phyloP scores from a whole-genome alignment of 2,888 invertebrate species.

The Metalampra italica region DNA sequence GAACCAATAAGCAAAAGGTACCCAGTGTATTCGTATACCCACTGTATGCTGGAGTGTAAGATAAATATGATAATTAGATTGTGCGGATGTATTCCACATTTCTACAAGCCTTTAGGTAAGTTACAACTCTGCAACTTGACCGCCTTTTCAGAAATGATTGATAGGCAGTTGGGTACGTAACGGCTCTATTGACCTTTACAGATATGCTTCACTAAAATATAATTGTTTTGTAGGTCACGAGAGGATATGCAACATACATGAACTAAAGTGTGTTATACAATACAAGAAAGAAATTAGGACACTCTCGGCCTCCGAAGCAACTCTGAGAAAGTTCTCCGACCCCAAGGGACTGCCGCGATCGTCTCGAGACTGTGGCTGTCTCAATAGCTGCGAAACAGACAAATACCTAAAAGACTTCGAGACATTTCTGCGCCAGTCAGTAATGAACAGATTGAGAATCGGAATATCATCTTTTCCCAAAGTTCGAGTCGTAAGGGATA shows the following conservation, averaged over 20 bases:
- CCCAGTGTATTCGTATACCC: slow-evolving; percentile 83
- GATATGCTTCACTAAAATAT: too few relatives aligned
- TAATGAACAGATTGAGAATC: slow-evolving; percentile 44
- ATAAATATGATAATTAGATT: slow-evolving; percentile 77
- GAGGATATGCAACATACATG: slow-evolving; percentile 49
- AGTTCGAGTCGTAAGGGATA: slow-evolving; percentile 82
- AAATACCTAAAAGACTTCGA: slow-evolving; percentile 53
- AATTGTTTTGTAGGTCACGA: slow-evolving; percentile 45
- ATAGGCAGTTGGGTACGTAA: too few relatives aligned
- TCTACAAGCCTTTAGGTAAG: slow-evolving; percentile 82
- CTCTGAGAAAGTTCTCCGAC: slow-evolving; percentile 27
- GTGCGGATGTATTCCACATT: slow-evolving; percentile 86
- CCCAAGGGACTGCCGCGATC: slow-evolving; percentile 38
- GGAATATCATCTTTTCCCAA: slow-evolving; percentile 83
- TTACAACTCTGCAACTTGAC: too few relatives aligned
- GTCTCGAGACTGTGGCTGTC: slow-evolving; percentile 53
- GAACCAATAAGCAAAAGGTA: slow-evolving; percentile 62
- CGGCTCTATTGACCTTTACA: too few relatives aligned
- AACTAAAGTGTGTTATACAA: slow-evolving; percentile 50
- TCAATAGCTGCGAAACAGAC: slow-evolving; percentile 55
- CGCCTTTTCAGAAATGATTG: too few relatives aligned
- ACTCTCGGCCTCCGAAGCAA: slow-evolving; percentile 39
- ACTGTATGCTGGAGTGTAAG: slow-evolving; percentile 85
- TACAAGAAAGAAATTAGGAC: slow-evolving; percentile 51
- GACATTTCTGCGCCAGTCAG: slow-evolving; percentile 29